Percentiles rank a stretch among this genome's conserved stretches.
These are phyloP conservation scores for Barnardius zonarius DNA, from an alignment of 2,113 vertebrate species.

Conservation along the genomic window DNA sequence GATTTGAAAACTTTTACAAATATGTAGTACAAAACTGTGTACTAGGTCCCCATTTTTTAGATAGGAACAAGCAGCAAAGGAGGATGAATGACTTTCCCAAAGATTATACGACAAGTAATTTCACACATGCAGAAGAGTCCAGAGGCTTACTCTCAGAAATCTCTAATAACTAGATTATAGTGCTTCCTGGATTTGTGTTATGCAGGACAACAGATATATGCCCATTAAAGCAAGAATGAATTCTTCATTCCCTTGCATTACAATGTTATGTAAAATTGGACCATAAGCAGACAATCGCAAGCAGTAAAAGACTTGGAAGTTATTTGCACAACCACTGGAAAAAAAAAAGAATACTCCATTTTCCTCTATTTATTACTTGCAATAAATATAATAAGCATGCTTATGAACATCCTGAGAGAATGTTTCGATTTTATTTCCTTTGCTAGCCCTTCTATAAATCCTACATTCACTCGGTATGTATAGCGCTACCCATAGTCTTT, in stretches of 20 bases:
- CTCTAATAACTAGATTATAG: background rate
- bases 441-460: background rate
- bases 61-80: background rate
- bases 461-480: background rate
- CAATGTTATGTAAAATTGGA: background rate
- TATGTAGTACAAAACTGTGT: background rate
- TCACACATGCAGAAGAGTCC: background rate
- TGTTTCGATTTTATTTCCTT: background rate
- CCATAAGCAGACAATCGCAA: background rate
- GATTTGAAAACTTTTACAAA: background rate
- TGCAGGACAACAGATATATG: background rate
- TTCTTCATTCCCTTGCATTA: background rate
- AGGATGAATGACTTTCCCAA: background rate
- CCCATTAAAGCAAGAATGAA: background rate
- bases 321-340: background rate
- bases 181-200: background rate
- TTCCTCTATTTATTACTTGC: background rate
- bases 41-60: background rate
- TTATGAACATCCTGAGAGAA: background rate
- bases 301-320: background rate
- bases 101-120: background rate
- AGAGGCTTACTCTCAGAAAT: background rate
- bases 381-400: background rate
- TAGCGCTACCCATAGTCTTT: background rate
- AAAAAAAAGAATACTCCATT: background rate